These are phyloP conservation scores for Seladonia tumulorum DNA, from an alignment of 2,888 invertebrate species.

Conservation along the genomic window DNA sequence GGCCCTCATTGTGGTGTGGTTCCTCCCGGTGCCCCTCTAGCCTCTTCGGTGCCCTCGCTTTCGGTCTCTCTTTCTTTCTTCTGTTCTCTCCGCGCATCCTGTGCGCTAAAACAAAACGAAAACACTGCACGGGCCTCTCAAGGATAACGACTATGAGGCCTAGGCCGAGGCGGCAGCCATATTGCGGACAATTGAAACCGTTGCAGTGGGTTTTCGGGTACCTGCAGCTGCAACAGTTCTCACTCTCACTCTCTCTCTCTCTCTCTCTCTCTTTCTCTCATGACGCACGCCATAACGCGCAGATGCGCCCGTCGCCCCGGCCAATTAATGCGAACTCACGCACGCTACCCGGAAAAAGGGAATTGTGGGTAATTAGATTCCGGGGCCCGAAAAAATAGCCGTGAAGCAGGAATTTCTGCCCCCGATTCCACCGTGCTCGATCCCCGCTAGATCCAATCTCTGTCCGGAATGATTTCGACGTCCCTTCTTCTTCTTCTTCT, in stretches of 20 bases:
- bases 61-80: conserved; percentile 16
- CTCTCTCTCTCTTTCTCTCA: neutral
- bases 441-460: conserved; percentile 22
- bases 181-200: conserved; percentile 83
- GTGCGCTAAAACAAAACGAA: conserved; percentile 82
- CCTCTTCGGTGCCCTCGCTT: conserved; percentile 4
- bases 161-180: conserved; percentile 77
- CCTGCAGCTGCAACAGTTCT: conserved; percentile 75
- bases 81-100: conserved; percentile 66
- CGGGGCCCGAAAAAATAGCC: conserved; percentile 44
- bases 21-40: conserved; percentile 43
- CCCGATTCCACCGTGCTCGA: neutral
- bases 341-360: conserved; percentile 69
- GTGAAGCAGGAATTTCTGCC: conserved; percentile 16
- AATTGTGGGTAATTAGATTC: conserved; percentile 67
- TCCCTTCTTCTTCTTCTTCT: neutral
- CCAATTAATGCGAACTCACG: conserved; percentile 73
- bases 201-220: conserved; percentile 75
- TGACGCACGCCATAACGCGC: conserved; percentile 64
- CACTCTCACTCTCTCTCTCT: neutral
- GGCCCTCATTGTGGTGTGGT: conserved; percentile 74
- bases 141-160: conserved; percentile 83
- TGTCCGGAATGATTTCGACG: neutral
- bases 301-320: conserved; percentile 56
- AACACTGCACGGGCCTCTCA: conserved; percentile 80